phyloP scores from a whole-genome alignment of 1,140 invertebrate species.

The Monochamus saltuarius region DNA sequence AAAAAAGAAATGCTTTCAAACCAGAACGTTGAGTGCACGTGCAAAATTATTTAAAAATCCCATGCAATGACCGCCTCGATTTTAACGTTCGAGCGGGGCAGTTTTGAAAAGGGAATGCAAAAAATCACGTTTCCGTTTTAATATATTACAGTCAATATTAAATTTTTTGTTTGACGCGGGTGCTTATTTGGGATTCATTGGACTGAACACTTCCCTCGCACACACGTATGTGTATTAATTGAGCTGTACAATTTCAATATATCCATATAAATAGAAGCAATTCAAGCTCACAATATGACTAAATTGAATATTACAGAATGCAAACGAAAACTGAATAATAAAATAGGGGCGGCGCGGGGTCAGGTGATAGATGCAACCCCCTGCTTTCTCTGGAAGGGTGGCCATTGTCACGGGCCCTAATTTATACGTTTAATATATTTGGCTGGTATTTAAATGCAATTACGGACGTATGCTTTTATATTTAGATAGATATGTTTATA shows the following conservation, averaged over 20 bases:
- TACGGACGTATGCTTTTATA: conserved; percentile 17
- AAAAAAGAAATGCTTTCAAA: no score
- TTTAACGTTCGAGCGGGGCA: no score
- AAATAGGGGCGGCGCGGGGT: conserved; percentile 33
- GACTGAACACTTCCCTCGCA: conserved; percentile 22
- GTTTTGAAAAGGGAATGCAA: no score
- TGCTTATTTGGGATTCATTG: conserved; percentile 34
- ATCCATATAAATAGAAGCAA: conserved; percentile 45
- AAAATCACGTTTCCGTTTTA: no score
- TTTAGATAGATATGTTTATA: background rate
- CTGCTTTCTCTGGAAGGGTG: conserved; percentile 33
- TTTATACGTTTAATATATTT: conserved; percentile 38
- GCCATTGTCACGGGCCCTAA: conserved; percentile 34
- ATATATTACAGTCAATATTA: background rate
- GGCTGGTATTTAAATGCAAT: conserved; percentile 33
- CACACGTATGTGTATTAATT: conserved; percentile 39
- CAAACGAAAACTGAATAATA: conserved; percentile 46
- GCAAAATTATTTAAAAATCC: no score
- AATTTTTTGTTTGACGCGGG: conserved; percentile 1
- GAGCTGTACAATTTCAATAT: conserved; percentile 45
- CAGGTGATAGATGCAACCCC: conserved; percentile 38
- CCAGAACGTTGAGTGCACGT: no score
- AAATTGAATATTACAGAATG: conserved; percentile 46
- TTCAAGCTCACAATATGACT: conserved; percentile 42
- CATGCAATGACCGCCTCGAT: no score